A percentile compares a stretch with the other conserved stretches of the same genome.
Evolutionary conservation across 92 coral and sea anemone species (phyloP).

Genomic region (Diadumene lineata): DNA sequence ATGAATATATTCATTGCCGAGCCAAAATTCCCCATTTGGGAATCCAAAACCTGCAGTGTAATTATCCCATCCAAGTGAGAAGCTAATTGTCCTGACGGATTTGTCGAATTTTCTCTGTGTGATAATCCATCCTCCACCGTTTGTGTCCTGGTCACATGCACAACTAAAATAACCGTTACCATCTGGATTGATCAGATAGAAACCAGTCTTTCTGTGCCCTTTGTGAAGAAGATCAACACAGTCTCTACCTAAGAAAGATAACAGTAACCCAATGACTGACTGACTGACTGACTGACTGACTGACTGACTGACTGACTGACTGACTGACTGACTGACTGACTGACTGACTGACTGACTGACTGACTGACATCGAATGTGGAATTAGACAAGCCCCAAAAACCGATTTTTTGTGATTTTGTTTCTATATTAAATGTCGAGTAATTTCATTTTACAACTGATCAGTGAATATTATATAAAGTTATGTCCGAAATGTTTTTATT

Average conservation of each 20-base stretch:
- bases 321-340: not conserved
- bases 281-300: not conserved
- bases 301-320: conserved; percentile 1
- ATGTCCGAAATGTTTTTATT: too few relatives aligned
- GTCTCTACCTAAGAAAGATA: conserved; percentile 38
- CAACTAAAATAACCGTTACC: conserved; percentile 14
- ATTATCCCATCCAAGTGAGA: not conserved
- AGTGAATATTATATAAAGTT: too few relatives aligned
- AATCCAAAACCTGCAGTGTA: conserved; percentile 34
- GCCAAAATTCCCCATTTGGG: conserved; percentile 45
- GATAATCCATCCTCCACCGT: conserved; percentile 39
- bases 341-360: not conserved
- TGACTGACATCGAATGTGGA: not conserved
- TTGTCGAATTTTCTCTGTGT: conserved; percentile 32
- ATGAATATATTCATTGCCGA: conserved; percentile 14
- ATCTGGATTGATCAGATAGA: conserved; percentile 36
- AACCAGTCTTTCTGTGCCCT: conserved; percentile 42
- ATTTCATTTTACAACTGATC: too few relatives aligned
- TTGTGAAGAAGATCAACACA: conserved; percentile 62
- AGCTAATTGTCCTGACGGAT: conserved; percentile 20
- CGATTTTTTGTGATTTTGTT: too few relatives aligned
- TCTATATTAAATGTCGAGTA: too few relatives aligned
- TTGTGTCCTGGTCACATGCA: conserved; percentile 38
- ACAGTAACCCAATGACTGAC: not conserved
- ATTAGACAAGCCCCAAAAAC: too few relatives aligned